Percentiles rank a stretch among this genome's conserved stretches.
Conservation (phyloP, 1,140 invertebrate genomes). For the Polyergus mexicanus region DNA sequence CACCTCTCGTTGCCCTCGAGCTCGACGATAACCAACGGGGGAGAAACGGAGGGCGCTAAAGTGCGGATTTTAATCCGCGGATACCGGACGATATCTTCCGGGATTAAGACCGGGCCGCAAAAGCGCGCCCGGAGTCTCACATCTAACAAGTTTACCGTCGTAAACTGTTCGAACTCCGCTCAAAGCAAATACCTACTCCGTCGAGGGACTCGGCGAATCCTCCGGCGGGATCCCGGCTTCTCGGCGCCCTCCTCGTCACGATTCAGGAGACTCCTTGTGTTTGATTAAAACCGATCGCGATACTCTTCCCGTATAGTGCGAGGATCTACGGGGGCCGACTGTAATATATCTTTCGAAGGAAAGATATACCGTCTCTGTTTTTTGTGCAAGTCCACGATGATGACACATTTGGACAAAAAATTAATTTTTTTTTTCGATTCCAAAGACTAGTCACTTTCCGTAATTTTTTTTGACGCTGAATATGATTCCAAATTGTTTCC, state of each 20-base stretch:
- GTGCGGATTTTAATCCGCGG: slow-evolving; percentile 76
- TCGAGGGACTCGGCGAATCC: slow-evolving; percentile 31
- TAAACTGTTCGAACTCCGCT: slow-evolving; percentile 69
- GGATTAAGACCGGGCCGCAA: slow-evolving; percentile 72
- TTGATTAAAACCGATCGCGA: slow-evolving; percentile 48
- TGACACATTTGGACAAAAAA: neutral
- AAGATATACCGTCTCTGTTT: no score
- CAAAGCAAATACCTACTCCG: slow-evolving; percentile 72
- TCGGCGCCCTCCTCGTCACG: neutral
- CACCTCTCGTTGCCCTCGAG: slow-evolving; percentile 32
- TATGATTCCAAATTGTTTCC: no score
- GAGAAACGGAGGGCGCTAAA: slow-evolving; percentile 59
- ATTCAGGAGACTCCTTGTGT: slow-evolving; percentile 58
- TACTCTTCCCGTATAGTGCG: neutral
- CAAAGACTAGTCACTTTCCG: no score
- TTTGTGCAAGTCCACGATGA: neutral
- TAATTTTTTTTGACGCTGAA: no score
- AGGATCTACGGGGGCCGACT: neutral
- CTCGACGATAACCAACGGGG: slow-evolving; percentile 55
- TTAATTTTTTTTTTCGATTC: no score
- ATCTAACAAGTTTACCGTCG: slow-evolving; percentile 76
- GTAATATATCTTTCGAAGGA: no score
- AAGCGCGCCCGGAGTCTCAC: slow-evolving; percentile 53
- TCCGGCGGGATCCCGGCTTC: slow-evolving; percentile 57
- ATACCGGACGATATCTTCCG: slow-evolving; percentile 75